Base-by-base conservation (phyloP, 1,140 invertebrate species). In the Habropoda laboriosa region DNA sequence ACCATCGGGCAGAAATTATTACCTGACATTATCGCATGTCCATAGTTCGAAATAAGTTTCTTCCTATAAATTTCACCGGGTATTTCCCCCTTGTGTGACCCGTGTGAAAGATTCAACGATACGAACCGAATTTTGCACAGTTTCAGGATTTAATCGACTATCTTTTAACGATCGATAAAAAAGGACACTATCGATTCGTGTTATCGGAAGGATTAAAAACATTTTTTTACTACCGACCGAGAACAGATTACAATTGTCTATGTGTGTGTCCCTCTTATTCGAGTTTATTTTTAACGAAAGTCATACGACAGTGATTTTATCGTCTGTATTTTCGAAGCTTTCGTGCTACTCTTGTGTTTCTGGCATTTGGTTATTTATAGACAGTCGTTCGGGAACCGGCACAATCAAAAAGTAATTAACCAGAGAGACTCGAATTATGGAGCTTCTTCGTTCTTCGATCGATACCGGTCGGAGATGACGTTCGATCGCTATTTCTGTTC, bases 401-500 rank as follows among this genome's bases (percentile, higher is more conserved):
- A 27, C 32, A 18, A 68, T 53, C 21, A 21, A 40, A 53, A 38
- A n/a, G 16, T 68, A 68, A 68, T 68, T 68, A 68, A 5, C 7
- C 27, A n/a, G n/a, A 27, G 13, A 38, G 1, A n/a, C n/a, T 38
- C 66, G n/a, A 38, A 53, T 68, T 68, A 53, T 38, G 49, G n/a
- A 51, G 21, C 13, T 53, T 38, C 45, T 38, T 35, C 30, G n/a
- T n/a, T n/a, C n/a, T 21, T 49, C 47, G n/a, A 67, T 67, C 47
- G n/a, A 53, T 53, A 13, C 18, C 63, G 47, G 18, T 66, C 3
- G 27, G 16, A n/a, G 24, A 45, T 47, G 63, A 66, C 42, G 63
- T 66, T 66, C 27, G 24, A 66, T 47, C 16, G 24, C 63, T 66
- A 66, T 66, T 66, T 66, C 42, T 47, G 47, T n/a, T 40, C 21